phyloP scores from a whole-genome alignment of 23 tunicate genomes.

The Diplosoma virens region DNA sequence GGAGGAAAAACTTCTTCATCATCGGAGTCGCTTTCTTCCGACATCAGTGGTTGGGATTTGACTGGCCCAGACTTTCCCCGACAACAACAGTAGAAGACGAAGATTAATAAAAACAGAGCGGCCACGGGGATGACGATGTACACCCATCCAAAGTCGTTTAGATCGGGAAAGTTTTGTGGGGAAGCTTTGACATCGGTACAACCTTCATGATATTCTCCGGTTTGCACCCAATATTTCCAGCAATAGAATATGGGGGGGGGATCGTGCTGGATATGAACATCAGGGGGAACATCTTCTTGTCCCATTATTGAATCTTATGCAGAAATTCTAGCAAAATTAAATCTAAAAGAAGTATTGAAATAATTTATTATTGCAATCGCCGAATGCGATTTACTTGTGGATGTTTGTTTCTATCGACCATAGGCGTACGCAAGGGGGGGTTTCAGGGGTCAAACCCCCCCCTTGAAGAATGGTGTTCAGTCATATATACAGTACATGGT shows the following conservation, averaged over 20 bases:
- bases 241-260: constrained; percentile 59
- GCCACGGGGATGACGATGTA: constrained; percentile 51
- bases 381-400: too few species aligned
- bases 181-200: constrained; percentile 37
- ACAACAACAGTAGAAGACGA: constrained; percentile 54
- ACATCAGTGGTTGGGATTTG: constrained; percentile 17
- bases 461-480: too few species aligned
- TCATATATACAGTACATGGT: too few species aligned
- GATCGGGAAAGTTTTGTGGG: constrained; percentile 36
- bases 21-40: constrained; percentile 39
- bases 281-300: constrained; percentile 31
- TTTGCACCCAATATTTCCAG: constrained; percentile 50
- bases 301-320: too few species aligned
- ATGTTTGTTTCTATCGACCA: too few species aligned
- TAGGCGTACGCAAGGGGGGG: too few species aligned
- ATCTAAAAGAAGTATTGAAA: too few species aligned
- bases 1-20: constrained; percentile 26
- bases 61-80: constrained; percentile 22
- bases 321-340: too few species aligned
- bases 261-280: constrained; percentile 30
- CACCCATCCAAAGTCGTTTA: constrained; percentile 70
- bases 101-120: constrained; percentile 32
- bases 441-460: too few species aligned
- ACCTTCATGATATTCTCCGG: constrained; percentile 45
- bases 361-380: too few species aligned